Evolutionary conservation across 2,888 invertebrate species (phyloP).

Genomic region (Tenodera sinensis): DNA sequence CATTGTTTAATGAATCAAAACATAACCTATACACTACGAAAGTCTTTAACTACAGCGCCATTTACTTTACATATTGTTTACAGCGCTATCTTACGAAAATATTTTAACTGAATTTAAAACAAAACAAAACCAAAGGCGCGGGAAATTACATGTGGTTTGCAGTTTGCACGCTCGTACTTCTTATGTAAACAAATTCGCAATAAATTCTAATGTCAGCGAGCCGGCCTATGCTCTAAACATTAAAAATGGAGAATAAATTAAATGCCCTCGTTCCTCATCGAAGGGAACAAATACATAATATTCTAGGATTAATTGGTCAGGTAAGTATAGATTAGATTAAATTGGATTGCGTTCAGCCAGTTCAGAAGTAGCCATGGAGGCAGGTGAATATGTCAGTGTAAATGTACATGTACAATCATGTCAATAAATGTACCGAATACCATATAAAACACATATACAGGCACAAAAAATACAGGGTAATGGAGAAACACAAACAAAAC

Average conservation of each 20-base stretch:
- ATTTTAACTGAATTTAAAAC: neutral
- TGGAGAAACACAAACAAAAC: too few species aligned
- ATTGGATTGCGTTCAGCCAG: too few species aligned
- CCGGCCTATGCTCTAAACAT: neutral
- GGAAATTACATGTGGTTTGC: neutral
- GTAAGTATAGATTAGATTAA: too few species aligned
- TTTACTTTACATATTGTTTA: neutral
- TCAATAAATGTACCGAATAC: too few species aligned
- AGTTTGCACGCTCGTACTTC: too few species aligned
- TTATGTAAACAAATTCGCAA: too few species aligned
- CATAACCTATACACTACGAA: neutral
- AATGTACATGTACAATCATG: too few species aligned
- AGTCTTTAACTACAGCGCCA: too few species aligned
- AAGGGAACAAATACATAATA: slow-evolving; percentile 11
- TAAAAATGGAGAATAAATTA: neutral
- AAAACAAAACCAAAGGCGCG: neutral
- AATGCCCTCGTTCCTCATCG: neutral
- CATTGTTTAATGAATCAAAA: neutral
- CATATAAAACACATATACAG: too few species aligned
- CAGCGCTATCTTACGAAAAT: neutral
- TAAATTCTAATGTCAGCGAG: neutral
- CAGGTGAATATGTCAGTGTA: too few species aligned
- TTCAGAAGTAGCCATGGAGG: too few species aligned
- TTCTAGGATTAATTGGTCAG: slow-evolving; percentile 12
- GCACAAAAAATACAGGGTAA: too few species aligned